phyloP scores from a whole-genome alignment of 2,888 invertebrate genomes.

The Tetragonisca angustula region DNA sequence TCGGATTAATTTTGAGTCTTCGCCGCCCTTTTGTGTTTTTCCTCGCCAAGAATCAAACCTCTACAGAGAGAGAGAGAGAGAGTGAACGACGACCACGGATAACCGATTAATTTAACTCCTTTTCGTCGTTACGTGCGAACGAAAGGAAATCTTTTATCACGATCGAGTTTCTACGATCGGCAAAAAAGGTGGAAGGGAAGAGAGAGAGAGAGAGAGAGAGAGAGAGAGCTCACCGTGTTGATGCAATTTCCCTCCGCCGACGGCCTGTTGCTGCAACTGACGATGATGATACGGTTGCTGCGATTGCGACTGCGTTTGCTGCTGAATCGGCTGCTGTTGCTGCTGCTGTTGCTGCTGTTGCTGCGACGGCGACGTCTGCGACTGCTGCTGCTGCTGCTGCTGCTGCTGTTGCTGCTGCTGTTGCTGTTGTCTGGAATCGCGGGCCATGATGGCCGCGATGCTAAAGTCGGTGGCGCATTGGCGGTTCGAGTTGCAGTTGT shows the following conservation, averaged over 20 bases:
- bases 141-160: background rate
- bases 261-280: conserved; percentile 78
- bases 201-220: too few relatives aligned
- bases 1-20: background rate
- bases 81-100: too few relatives aligned
- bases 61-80: too few relatives aligned
- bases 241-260: conserved; percentile 80
- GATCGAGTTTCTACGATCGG: conserved; percentile 7
- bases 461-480: conserved; percentile 97
- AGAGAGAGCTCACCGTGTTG: conserved; percentile 81
- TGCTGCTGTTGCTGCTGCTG: conserved; percentile 84
- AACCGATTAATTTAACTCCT: too few relatives aligned
- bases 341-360: conserved; percentile 84
- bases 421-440: conserved; percentile 87
- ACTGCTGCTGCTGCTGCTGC: conserved; percentile 84
- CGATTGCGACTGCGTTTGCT: conserved; percentile 84
- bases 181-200: background rate
- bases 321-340: conserved; percentile 81
- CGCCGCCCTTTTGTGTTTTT: too few relatives aligned
- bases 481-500: conserved; percentile 85
- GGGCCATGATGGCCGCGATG: conserved; percentile 97
- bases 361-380: conserved; percentile 38
- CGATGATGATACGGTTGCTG: conserved; percentile 84
- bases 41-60: too few relatives aligned
- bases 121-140: too few relatives aligned